phyloP scores from a whole-genome alignment of 2,113 vertebrate genomes.

The Deroptyus accipitrinus region DNA sequence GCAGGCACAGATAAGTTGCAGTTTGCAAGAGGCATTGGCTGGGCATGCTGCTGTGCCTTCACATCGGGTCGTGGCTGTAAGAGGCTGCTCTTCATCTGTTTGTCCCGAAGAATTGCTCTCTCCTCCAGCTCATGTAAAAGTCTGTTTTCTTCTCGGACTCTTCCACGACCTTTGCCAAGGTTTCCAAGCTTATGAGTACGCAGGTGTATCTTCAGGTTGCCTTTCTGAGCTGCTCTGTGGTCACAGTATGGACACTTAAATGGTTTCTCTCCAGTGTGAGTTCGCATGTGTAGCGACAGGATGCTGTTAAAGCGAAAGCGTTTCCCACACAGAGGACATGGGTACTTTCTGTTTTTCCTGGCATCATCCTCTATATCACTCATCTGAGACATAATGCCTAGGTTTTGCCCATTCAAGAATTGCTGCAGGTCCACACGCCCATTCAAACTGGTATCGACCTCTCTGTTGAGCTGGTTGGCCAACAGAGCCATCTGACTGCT shows the following conservation, averaged over 20 bases:
- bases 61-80: conserved; percentile 84
- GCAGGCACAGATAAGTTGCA: conserved; percentile 84
- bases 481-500: conserved; percentile 96
- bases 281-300: conserved; percentile 97
- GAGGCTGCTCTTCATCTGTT: conserved; percentile 92
- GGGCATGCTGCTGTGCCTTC: conserved; percentile 77
- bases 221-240: conserved; percentile 96
- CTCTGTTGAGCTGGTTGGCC: conserved; percentile 93
- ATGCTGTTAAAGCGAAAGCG: conserved; percentile 99
- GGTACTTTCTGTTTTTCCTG: conserved; percentile 97
- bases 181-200: conserved; percentile 97
- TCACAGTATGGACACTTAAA: conserved; percentile 99
- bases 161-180: conserved; percentile 94
- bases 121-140: conserved; percentile 96
- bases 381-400: conserved; percentile 99
- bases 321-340: conserved; percentile 94
- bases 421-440: conserved; percentile 96
- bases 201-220: conserved; percentile 98
- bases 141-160: conserved; percentile 95
- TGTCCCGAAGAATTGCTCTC: conserved; percentile 93
- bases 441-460: conserved; percentile 91
- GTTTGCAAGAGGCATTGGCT: conserved; percentile 82
- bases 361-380: conserved; percentile 98
- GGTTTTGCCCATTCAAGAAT: conserved; percentile 96
- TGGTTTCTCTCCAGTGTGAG: conserved; percentile 97